These are phyloP conservation scores for Nematopogon swammerdamellus DNA, from an alignment of 2,888 invertebrate species.

Conservation along the genomic window DNA sequence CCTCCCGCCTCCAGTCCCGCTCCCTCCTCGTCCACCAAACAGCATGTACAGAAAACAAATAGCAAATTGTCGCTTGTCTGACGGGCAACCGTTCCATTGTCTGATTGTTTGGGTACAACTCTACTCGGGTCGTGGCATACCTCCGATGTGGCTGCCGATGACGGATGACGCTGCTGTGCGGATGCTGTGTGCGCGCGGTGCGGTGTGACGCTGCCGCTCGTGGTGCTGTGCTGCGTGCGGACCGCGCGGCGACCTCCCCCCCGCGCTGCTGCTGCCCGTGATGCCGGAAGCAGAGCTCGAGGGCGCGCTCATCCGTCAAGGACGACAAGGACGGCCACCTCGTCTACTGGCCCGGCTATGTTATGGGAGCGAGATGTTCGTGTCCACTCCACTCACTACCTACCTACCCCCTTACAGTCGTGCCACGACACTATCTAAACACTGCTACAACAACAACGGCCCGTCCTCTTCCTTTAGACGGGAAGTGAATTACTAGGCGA, in stretches of 20 bases:
- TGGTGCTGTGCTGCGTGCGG: slow-evolving; percentile 17
- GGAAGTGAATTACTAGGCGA: too few species aligned
- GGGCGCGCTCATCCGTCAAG: slow-evolving; percentile 88
- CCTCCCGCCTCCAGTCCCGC: slow-evolving; percentile 24
- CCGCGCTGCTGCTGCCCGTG: slow-evolving; percentile 13
- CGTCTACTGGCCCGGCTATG: slow-evolving; percentile 98
- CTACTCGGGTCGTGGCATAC: slow-evolving; percentile 56
- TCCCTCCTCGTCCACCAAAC: slow-evolving; percentile 39
- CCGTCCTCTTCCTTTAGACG: too few species aligned
- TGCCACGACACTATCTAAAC: slow-evolving; percentile 10
- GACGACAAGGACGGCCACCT: slow-evolving; percentile 99
- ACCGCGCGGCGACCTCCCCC: slow-evolving; percentile 21
- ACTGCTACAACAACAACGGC: too few species aligned
- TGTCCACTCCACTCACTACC: slow-evolving; percentile 65
- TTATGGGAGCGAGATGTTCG: slow-evolving; percentile 99
- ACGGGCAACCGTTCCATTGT: slow-evolving; percentile 61
- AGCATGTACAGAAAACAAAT: slow-evolving; percentile 53
- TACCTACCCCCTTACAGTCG: slow-evolving; percentile 18
- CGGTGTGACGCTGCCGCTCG: slow-evolving; percentile 12
- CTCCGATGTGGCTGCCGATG: slow-evolving; percentile 17
- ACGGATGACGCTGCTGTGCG: slow-evolving; percentile 23
- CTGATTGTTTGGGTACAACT: slow-evolving; percentile 59
- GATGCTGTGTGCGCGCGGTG: slow-evolving; percentile 19
- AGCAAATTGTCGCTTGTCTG: slow-evolving; percentile 57
- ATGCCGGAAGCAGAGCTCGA: slow-evolving; percentile 71